Evolutionary conservation across 2,797 vertebrate species (phyloP).

Genomic region (Enteromius fasciolatus): DNA sequence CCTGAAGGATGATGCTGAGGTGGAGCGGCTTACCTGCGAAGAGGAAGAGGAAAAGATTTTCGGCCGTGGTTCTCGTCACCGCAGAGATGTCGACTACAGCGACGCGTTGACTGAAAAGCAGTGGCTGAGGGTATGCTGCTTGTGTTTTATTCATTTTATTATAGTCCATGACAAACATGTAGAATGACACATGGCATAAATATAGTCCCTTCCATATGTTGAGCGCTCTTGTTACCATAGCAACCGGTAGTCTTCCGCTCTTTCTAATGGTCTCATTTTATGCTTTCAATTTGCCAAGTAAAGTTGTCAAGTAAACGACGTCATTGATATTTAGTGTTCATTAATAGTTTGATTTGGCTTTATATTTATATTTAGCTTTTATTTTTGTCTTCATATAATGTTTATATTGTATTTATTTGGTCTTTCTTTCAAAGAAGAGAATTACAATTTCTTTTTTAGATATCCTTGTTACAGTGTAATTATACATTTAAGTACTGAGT

Average conservation of each 20-base stretch:
- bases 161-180: background rate
- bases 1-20: constrained; percentile 96
- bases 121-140: constrained; percentile 89
- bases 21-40: constrained; percentile 95
- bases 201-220: background rate
- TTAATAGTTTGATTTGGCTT: background rate
- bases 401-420: background rate
- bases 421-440: background rate
- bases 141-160: background rate
- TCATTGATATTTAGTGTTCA: background rate
- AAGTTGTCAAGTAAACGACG: background rate
- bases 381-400: background rate
- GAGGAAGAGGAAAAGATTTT: constrained; percentile 98
- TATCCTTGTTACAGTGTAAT: too few relatives aligned
- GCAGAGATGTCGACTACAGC: constrained; percentile 96
- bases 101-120: constrained; percentile 96
- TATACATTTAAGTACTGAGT: too few relatives aligned
- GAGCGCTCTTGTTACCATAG: constrained; percentile 1
- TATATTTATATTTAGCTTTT: background rate
- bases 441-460: too few relatives aligned
- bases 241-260: background rate
- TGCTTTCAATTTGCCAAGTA: background rate
- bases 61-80: constrained; percentile 91
- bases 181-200: background rate
- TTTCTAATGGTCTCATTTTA: background rate